These are phyloP conservation scores for Oryzias melastigma DNA, from an alignment of 2,113 vertebrate species.

Conservation along the genomic window DNA sequence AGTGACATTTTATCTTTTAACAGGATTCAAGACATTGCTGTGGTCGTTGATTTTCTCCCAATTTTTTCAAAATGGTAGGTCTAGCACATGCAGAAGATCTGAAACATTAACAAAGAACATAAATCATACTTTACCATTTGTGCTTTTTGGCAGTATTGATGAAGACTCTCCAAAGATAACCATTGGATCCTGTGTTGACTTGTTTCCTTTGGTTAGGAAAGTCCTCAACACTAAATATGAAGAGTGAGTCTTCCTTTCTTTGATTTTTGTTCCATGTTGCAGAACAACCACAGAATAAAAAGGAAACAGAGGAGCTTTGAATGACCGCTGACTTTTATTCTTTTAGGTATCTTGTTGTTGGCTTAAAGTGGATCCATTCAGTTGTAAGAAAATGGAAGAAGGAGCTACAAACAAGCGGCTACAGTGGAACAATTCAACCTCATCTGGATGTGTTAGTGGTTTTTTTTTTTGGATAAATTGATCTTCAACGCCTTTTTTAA, in stretches of 20 bases:
- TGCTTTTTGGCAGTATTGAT: conserved; percentile 80
- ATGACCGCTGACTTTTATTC: neutral
- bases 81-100: neutral
- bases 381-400: conserved; percentile 89
- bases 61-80: conserved; percentile 88
- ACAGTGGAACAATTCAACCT: conserved; percentile 68
- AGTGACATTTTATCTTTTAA: conserved; percentile 12
- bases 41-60: conserved; percentile 91
- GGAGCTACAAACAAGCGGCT: conserved; percentile 80
- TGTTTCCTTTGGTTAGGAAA: conserved; percentile 86
- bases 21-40: conserved; percentile 90
- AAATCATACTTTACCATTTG: neutral
- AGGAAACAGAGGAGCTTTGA: neutral
- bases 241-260: conserved; percentile 81
- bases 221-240: conserved; percentile 88
- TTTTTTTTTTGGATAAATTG: neutral
- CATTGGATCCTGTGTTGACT: conserved; percentile 91
- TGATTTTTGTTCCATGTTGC: neutral
- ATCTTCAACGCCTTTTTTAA: neutral
- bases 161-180: conserved; percentile 83
- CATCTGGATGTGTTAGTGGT: conserved; percentile 52
- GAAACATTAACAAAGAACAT: neutral
- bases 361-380: conserved; percentile 89
- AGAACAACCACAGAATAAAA: neutral
- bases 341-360: conserved; percentile 86